Conservation (phyloP, 2,113 vertebrate species). For the Xiphophorus couchianus region DNA sequence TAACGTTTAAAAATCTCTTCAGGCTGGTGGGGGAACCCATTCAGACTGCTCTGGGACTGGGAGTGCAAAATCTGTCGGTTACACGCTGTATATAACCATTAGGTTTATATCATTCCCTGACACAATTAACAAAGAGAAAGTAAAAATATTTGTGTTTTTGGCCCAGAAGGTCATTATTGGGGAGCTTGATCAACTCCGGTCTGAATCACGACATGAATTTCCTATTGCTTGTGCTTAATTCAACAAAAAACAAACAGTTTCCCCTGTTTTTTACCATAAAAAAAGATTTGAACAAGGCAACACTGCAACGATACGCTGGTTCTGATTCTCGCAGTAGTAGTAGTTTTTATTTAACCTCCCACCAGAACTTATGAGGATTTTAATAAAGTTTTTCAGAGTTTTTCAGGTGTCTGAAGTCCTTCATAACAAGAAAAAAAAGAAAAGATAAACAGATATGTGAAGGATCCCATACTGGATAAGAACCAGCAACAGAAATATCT, state of each 20-base stretch:
- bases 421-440: neutral
- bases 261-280: neutral
- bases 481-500: neutral
- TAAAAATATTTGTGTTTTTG: no score
- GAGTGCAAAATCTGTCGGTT: no score
- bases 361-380: neutral
- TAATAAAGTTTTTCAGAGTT: neutral
- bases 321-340: neutral
- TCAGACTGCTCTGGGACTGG: no score
- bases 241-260: neutral
- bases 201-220: neutral
- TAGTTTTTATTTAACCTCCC: no score
- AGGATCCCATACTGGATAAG: neutral
- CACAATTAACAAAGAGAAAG: no score
- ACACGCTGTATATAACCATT: no score
- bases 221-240: neutral
- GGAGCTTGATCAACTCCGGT: neutral
- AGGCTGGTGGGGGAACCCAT: no score
- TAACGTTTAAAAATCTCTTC: no score
- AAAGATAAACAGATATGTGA: neutral
- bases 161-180: no score
- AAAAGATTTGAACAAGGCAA: neutral
- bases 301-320: neutral
- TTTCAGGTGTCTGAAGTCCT: neutral
- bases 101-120: no score